Evolutionary conservation across 2,113 vertebrate genomes (phyloP), one percentile per base, ranked within the genome.

Genomic region (Poicephalus gulielmi): DNA sequence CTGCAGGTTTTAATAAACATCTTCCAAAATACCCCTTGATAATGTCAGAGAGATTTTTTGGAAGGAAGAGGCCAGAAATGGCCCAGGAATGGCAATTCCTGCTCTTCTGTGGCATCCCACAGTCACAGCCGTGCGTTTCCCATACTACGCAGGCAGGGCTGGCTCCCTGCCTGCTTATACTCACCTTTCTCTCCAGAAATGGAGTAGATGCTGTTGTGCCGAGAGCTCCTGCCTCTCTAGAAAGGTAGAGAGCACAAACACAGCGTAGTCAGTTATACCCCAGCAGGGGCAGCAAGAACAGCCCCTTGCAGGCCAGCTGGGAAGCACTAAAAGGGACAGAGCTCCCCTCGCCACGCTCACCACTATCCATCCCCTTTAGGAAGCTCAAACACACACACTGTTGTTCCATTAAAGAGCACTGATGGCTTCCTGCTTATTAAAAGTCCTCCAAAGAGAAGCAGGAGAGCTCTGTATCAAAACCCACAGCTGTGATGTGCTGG

Each of bases 181-280:
- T 95, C 95, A 97, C 97, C 96, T 86, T 62, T 95, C 20, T 96
- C 95, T 31, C 84, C 97, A 31, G 96, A 57, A 25, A 92, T 9
- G 0, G 84, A 93, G 69, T 96, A 95, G 86, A 96, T 86, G 89
- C 96, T 97, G 96, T 91, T 96, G 79, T 97, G 71, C 28, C 89
- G 82, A 9, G 97, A 97, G 95, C 66, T 83, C 79, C 80, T 86
- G 53, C 94, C 88, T 78, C 62, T 97, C 97, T 97, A 4, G 64
- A 83, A 81, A 79, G 15, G 47, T 0, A 55, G 28, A 55, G 35
- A 80, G 68, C 19, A 35, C 46, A 66, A 84, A 27, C 0, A 13
- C 13, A 9, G 11, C 3, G 1, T 23, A 17, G 39, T 86, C 13
- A 62, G 52, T 14, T 16, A 1, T 9, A 2, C 0, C 13, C 17